Base-by-base conservation (phyloP, 1,140 invertebrate genomes). In the Eciton burchellii region DNA sequence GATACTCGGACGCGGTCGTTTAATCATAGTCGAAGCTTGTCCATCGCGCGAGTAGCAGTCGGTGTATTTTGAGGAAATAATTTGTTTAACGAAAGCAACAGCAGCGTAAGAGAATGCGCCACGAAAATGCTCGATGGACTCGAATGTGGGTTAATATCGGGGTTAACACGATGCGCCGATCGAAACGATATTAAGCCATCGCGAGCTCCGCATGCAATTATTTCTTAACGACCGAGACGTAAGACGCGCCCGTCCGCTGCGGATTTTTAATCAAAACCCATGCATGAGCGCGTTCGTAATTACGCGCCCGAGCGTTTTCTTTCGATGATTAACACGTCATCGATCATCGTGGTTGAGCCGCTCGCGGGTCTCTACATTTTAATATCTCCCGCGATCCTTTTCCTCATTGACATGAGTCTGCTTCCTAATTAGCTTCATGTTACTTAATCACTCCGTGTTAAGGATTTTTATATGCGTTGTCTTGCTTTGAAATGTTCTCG, bases 1-100 rank as follows among this genome's bases (percentile, higher is more conserved):
- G 26, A 21, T 16, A 45, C 14, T 65, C 19, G 29, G 49, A 12
- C 11, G 35, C 16, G 19, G 43, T n/a, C n/a, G n/a, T n/a, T n/a
- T n/a, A n/a, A n/a, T n/a, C 54, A 79, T 57, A 79, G 47, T 76
- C 19, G 16, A 79, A 43, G 21, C 3, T 19, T 3, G 29, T 26
- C 1, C 49, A 11, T 43, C 11, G 4, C 2, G 16, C n/a, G 63
- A 9, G n/a, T 68, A 54, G 66, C 21, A 56, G n/a, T 57, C 43
- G 0, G 47, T 6, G 5, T 45, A 29, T 57, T 70, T 70, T 29
- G 49, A 29, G 3, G 12, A 8, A 70, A 79, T 56, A 57, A 79
- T 81, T 84, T 73, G 47, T 63, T 77, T 21, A 19, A 63, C 45
- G 76, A 82, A 74, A 70, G 47, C 49, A 86, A 71, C 74, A 14